phyloP scores from a whole-genome alignment of 2,888 invertebrate genomes.

The Pycnomerus fuliginosus region DNA sequence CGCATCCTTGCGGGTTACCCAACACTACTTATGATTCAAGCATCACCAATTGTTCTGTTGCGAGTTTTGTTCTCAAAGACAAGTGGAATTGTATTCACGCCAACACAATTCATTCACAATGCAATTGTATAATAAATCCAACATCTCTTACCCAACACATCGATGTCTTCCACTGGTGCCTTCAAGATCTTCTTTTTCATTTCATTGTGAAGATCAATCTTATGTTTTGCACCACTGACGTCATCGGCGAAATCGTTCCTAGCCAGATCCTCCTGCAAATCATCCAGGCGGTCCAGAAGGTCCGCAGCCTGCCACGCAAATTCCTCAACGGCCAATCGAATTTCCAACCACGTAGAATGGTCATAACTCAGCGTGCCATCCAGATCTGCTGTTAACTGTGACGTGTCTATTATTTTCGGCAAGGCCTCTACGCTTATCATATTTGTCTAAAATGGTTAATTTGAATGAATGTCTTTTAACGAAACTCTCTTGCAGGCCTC shows the following conservation, averaged over 20 bases:
- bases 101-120: too few species aligned
- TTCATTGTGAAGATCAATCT: conserved; percentile 90
- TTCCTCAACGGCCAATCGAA: conserved; percentile 90
- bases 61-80: too few species aligned
- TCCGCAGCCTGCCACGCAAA: conserved; percentile 96
- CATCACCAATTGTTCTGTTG: too few species aligned
- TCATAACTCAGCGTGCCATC: conserved; percentile 94
- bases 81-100: too few species aligned
- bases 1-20: too few species aligned
- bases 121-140: too few species aligned
- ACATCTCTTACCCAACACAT: conserved; percentile 79
- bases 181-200: conserved; percentile 92
- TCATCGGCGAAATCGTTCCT: conserved; percentile 94
- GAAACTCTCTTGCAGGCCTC: too few species aligned
- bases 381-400: conserved; percentile 90
- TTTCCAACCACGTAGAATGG: conserved; percentile 96
- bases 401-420: conserved; percentile 87
- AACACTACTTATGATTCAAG: too few species aligned
- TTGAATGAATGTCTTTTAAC: too few species aligned
- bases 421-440: conserved; percentile 95
- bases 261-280: conserved; percentile 88
- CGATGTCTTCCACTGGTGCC: conserved; percentile 91
- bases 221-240: conserved; percentile 86
- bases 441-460: conserved; percentile 72
- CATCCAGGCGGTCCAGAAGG: conserved; percentile 87